Conservation (phyloP, 2,888 invertebrate species). For the Copidosoma aretas region DNA sequence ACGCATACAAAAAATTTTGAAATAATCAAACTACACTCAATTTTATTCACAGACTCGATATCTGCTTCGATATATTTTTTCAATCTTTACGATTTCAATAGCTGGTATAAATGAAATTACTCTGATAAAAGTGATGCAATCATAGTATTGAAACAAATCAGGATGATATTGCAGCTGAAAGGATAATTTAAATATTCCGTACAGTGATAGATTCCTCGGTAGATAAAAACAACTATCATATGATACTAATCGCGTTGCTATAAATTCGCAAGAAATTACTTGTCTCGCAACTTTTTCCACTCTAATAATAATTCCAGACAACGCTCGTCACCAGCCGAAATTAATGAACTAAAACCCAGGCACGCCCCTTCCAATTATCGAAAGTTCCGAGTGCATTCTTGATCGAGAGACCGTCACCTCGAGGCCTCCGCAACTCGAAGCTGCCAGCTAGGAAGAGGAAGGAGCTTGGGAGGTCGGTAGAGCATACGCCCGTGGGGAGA, state of each 20-base stretch:
- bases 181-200: too few species aligned
- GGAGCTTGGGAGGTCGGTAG: too few species aligned
- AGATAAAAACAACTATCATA: background rate
- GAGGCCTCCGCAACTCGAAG: background rate
- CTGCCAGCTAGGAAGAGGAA: background rate
- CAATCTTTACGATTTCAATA: too few species aligned
- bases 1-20: too few species aligned
- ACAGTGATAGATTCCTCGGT: background rate
- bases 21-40: too few species aligned
- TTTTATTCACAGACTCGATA: too few species aligned
- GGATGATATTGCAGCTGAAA: too few species aligned
- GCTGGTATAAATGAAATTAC: too few species aligned
- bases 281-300: background rate
- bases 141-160: too few species aligned
- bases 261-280: background rate
- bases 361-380: conserved; percentile 7
- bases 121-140: too few species aligned
- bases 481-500: conserved; percentile 19
- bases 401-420: background rate
- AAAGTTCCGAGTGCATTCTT: conserved; percentile 36
- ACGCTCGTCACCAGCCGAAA: conserved; percentile 9
- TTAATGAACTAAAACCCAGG: conserved; percentile 24
- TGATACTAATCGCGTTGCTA: background rate
- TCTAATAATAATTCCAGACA: background rate
- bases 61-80: too few species aligned